phyloP scores from a whole-genome alignment of 2,888 invertebrate genomes.

The Stenotaenia linearis region DNA sequence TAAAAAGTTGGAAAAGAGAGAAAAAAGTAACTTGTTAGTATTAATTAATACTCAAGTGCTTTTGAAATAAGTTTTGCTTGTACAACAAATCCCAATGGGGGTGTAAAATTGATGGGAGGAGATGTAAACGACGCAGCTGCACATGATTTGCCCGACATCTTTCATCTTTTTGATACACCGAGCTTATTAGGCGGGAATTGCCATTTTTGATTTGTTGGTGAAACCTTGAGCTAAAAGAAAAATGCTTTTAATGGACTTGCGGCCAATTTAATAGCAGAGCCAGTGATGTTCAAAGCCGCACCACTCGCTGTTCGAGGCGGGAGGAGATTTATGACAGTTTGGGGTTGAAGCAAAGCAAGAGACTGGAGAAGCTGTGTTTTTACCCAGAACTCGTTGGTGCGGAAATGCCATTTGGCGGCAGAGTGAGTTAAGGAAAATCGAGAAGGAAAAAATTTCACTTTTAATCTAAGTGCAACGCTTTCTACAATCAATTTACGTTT shows the following conservation, averaged over 20 bases:
- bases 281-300: neutral
- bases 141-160: neutral
- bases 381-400: neutral
- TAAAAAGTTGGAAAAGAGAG: too few species aligned
- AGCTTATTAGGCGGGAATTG: neutral
- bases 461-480: neutral
- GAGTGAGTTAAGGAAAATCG: neutral
- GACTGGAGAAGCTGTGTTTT: neutral
- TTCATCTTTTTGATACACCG: constrained; percentile 1
- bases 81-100: constrained; percentile 2
- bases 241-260: neutral
- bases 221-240: neutral
- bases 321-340: neutral
- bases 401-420: constrained; percentile 16
- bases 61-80: neutral
- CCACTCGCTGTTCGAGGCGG: neutral
- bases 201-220: neutral
- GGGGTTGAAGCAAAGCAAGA: neutral
- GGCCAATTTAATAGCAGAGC: neutral
- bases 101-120: neutral
- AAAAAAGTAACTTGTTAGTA: neutral
- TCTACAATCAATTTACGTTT: too few species aligned
- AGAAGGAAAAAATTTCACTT: neutral
- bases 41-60: neutral
- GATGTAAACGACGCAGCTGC: neutral